These are phyloP conservation scores for Pyrrhosoma nymphula DNA, from an alignment of 2,888 invertebrate species.

Conservation along the genomic window DNA sequence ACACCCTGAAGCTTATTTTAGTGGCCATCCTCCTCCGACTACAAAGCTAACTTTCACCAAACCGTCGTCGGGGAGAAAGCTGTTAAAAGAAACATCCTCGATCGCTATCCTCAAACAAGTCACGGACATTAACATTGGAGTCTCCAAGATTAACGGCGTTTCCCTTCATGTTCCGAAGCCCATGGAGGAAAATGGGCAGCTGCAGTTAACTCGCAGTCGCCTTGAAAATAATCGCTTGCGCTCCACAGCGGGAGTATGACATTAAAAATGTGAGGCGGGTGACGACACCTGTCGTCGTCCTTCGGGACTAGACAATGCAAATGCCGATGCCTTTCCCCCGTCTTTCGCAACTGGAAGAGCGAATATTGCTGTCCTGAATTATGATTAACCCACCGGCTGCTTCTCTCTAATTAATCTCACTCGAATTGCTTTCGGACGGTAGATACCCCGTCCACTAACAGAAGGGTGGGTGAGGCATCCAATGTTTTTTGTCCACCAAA, in stretches of 20 bases:
- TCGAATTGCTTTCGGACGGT: background rate
- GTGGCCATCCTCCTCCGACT: background rate
- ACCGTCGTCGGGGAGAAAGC: slow-evolving; percentile 13
- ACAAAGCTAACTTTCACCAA: background rate
- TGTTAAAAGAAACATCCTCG: background rate
- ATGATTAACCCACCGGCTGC: background rate
- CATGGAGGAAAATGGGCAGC: background rate
- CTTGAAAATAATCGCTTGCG: background rate
- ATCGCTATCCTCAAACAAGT: background rate
- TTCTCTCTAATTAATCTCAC: background rate
- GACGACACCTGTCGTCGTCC: background rate
- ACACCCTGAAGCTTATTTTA: background rate
- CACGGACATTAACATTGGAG: background rate
- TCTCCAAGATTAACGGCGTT: background rate
- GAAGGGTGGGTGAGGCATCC: no score
- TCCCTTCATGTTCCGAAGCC: background rate
- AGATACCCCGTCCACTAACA: no score
- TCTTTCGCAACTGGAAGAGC: background rate
- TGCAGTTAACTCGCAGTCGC: background rate
- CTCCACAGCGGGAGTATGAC: background rate
- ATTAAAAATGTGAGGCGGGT: background rate
- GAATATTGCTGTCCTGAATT: background rate
- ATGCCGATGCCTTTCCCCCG: background rate
- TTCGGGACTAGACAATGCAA: background rate
- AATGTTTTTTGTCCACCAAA: no score